phyloP scores from a whole-genome alignment of 2,797 vertebrate species.

The Siniperca undulata region DNA sequence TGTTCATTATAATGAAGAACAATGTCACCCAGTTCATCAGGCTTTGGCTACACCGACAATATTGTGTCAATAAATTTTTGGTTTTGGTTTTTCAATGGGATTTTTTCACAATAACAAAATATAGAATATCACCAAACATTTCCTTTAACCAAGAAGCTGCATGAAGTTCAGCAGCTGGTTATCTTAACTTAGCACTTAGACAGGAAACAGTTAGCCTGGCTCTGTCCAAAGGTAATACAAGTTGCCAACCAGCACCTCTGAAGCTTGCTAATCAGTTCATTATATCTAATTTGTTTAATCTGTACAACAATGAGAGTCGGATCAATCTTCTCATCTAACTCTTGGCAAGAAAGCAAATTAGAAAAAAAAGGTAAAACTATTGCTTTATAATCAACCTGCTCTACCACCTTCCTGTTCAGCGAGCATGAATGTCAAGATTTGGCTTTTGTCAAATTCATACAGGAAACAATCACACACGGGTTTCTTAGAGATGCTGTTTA shows the following conservation, averaged over 20 bases:
- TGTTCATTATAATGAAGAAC: background rate
- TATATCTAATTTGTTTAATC: background rate
- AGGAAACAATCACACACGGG: background rate
- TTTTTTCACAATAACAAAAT: background rate
- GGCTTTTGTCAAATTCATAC: slow-evolving; percentile 3
- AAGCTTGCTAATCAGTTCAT: background rate
- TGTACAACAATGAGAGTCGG: background rate
- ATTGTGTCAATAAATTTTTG: background rate
- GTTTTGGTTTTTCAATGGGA: background rate
- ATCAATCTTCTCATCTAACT: background rate
- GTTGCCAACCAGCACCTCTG: background rate
- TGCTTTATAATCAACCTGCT: background rate
- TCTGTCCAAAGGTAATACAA: background rate
- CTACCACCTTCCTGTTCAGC: background rate
- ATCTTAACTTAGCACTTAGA: background rate
- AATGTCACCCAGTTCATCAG: background rate
- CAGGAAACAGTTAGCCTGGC: background rate
- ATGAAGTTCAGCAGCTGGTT: background rate
- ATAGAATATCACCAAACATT: background rate
- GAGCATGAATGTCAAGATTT: background rate
- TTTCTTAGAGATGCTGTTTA: background rate
- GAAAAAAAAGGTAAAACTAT: background rate
- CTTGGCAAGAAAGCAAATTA: background rate
- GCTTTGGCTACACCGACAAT: background rate
- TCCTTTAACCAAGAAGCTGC: background rate